Evolutionary conservation across 2,113 vertebrate genomes (phyloP), one percentile per base, ranked within the genome.

Genomic region (Protobothrops flavoviridis): DNA sequence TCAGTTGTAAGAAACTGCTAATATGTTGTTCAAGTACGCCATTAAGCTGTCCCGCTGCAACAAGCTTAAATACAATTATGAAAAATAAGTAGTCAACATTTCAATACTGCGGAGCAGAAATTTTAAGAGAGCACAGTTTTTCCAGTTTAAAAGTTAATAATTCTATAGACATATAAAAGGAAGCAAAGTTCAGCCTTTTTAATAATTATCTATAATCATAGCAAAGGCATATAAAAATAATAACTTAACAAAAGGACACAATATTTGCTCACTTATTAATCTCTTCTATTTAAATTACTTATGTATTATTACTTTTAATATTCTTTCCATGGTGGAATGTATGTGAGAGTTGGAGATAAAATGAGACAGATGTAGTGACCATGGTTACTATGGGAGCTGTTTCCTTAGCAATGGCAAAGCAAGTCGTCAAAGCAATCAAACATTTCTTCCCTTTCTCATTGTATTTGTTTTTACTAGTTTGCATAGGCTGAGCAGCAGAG

Each of bases 341-440:
- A 69, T 94, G 91, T 96, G 95, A 97, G 94, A 95, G 96, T 1
- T 96, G 95, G 96, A 97, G 97, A 97, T 96, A 97, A 97, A 97
- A 96, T 96, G 96, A 98, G 97, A 97, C 97, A 98, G 97, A 97
- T 97, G 97, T 97, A 98, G 97, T 97, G 97, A 97, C 97, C 97
- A 97, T 86, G 94, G 98, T 98, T 98, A 97, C 98, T 97, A 98
- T 98, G 98, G 97, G 95, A 98, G 98, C 97, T 95, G 98, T 98
- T 98, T 98, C 97, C 97, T 96, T 97, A 97, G 97, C 95, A 87
- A 98, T 98, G 96, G 96, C 96, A 97, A 97, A 96, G 97, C 97
- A 96, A 81, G 93, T 97, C 96, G 94, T 97, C 97, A 96, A 97
- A 97, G 97, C 97, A 96, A 95, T 96, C 96, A 90, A 96, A 92